These are phyloP conservation scores for Cephus rjabovi DNA, from an alignment of 2,888 invertebrate genomes.

Conservation along the genomic window DNA sequence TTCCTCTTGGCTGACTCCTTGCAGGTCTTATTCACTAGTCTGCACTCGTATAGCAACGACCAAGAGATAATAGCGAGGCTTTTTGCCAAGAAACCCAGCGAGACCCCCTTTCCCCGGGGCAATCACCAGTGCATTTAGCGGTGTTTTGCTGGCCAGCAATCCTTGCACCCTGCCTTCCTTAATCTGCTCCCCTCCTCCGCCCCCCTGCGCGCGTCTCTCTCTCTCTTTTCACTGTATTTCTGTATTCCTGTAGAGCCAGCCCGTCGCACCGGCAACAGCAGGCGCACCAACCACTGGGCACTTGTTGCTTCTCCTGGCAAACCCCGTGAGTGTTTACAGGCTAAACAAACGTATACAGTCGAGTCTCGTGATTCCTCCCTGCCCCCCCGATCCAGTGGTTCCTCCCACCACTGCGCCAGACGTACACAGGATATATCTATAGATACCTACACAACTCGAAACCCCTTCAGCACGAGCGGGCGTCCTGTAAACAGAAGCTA, in stretches of 20 bases:
- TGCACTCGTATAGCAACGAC: neutral
- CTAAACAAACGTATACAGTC: constrained; percentile 54
- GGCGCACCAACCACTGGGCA: constrained; percentile 36
- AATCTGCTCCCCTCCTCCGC: neutral
- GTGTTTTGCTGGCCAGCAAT: constrained; percentile 18
- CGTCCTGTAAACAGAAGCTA: constrained; percentile 1
- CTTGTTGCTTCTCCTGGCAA: constrained; percentile 57
- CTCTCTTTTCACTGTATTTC: neutral
- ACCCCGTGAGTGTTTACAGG: constrained; percentile 56
- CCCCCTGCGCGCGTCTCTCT: neutral
- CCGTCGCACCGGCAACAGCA: no score
- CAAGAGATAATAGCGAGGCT: constrained; percentile 15
- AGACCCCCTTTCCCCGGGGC: constrained; percentile 6
- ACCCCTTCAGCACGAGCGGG: neutral
- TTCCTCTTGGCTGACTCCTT: neutral
- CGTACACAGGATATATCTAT: neutral
- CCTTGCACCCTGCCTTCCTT: neutral
- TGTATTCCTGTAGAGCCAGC: no score
- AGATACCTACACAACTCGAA: neutral
- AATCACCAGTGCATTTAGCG: constrained; percentile 24
- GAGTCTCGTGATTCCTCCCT: constrained; percentile 11
- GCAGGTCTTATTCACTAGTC: neutral
- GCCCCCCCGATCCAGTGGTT: neutral
- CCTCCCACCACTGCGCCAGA: no score
- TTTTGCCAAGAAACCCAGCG: constrained; percentile 19